phyloP scores from a whole-genome alignment of 2,113 vertebrate species.

The Sminthopsis crassicaudata region DNA sequence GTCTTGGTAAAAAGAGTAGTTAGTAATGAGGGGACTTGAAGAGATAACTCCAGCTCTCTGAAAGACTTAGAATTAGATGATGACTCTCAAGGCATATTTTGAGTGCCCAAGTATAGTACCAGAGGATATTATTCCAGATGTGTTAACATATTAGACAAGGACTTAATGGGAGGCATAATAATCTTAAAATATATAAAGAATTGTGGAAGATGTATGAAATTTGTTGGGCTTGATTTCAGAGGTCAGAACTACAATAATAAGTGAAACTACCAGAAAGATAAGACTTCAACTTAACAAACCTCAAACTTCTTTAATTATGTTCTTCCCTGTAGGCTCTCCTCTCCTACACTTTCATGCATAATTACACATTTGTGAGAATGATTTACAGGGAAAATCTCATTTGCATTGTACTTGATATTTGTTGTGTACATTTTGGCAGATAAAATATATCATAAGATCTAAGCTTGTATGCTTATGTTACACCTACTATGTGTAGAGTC shows the following conservation, averaged over 20 bases:
- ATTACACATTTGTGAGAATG: background rate
- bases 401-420: constrained; percentile 16
- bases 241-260: background rate
- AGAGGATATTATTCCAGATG: background rate
- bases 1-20: background rate
- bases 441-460: background rate
- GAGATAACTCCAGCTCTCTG: background rate
- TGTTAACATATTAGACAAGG: background rate
- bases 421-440: background rate
- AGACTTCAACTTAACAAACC: background rate
- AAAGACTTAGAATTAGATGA: background rate
- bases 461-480: background rate
- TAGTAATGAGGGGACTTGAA: background rate
- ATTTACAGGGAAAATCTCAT: background rate
- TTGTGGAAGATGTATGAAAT: background rate
- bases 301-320: constrained; percentile 29
- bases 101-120: background rate
- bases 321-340: background rate
- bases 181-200: background rate
- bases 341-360: fast-evolving
- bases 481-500: background rate
- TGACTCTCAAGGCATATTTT: background rate
- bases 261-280: background rate
- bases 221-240: background rate
- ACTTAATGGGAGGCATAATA: background rate